Conservation (phyloP, 2,888 invertebrate genomes). For the Julus scandinavius region DNA sequence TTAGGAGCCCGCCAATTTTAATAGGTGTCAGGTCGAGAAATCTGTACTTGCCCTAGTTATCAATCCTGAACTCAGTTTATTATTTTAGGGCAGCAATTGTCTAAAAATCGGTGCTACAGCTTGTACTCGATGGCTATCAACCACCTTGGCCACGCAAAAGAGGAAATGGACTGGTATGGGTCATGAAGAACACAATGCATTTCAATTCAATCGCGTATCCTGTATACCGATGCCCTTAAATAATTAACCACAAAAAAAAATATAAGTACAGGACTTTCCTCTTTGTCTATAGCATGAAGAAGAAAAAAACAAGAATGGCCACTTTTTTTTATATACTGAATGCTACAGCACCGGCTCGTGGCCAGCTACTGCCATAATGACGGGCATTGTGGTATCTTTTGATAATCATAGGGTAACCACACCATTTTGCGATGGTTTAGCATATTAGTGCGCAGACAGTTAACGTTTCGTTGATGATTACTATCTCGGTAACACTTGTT, state of each 20-base stretch:
- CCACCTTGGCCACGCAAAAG: neutral
- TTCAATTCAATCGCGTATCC: neutral
- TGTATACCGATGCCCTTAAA: neutral
- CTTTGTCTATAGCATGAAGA: too few relatives aligned
- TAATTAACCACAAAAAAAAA: neutral
- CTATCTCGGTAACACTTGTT: neutral
- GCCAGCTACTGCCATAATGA: constrained; percentile 22
- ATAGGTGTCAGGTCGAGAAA: constrained; percentile 24
- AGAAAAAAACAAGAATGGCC: neutral
- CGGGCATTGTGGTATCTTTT: neutral
- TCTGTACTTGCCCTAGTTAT: constrained; percentile 17
- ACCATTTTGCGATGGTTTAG: constrained; percentile 3
- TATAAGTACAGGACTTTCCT: neutral
- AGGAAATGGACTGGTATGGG: constrained; percentile 30
- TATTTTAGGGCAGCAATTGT: constrained; percentile 6
- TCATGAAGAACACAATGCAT: neutral
- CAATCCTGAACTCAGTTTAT: neutral
- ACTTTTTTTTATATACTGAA: neutral
- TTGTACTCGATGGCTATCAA: neutral
- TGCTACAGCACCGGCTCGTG: neutral
- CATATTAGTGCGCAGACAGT: neutral
- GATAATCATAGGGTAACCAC: constrained; percentile 13
- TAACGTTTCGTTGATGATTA: neutral
- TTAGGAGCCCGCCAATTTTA: neutral
- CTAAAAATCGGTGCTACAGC: neutral